These are phyloP conservation scores for Lagocephalus sceleratus DNA, from an alignment of 2,797 vertebrate species.

Conservation along the genomic window DNA sequence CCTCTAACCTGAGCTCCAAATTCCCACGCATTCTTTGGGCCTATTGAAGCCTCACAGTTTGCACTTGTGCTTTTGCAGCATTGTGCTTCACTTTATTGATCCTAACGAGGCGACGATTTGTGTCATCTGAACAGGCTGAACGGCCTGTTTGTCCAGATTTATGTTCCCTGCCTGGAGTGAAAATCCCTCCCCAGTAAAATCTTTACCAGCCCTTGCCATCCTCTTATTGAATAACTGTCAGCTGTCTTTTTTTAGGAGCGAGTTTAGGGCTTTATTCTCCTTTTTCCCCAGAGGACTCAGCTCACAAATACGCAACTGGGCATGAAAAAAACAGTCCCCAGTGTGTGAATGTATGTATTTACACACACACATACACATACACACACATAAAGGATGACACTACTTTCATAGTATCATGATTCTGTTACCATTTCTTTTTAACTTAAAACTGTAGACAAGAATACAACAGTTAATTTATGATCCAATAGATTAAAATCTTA, in stretches of 20 bases:
- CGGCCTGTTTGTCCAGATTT: slow-evolving; percentile 69
- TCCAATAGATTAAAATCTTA: too few relatives aligned
- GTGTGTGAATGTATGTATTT: too few relatives aligned
- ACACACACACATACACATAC: not conserved
- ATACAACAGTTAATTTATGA: too few relatives aligned
- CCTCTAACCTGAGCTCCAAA: slow-evolving; percentile 61
- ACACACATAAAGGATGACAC: slow-evolving; percentile 25
- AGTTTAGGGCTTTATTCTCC: slow-evolving; percentile 56
- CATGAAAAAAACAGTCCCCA: too few relatives aligned
- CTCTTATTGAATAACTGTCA: slow-evolving; percentile 74
- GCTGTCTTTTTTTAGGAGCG: slow-evolving; percentile 60
- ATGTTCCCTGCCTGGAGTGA: slow-evolving; percentile 58
- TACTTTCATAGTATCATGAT: slow-evolving; percentile 28
- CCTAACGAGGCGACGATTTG: slow-evolving; percentile 66
- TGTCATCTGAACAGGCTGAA: slow-evolving; percentile 59
- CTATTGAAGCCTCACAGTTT: slow-evolving; percentile 58
- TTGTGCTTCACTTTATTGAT: slow-evolving; percentile 78
- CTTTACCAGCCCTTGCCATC: slow-evolving; percentile 66
- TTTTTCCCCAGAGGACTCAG: slow-evolving; percentile 38
- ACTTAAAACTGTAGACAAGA: too few relatives aligned
- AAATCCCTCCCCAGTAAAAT: slow-evolving; percentile 71
- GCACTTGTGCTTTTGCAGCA: slow-evolving; percentile 64
- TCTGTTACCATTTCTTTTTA: not conserved
- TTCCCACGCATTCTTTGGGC: slow-evolving; percentile 69
- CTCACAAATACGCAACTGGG: slow-evolving; percentile 20